Conservation (phyloP, 2,113 vertebrate species). For the Dipodomys stephensi region DNA sequence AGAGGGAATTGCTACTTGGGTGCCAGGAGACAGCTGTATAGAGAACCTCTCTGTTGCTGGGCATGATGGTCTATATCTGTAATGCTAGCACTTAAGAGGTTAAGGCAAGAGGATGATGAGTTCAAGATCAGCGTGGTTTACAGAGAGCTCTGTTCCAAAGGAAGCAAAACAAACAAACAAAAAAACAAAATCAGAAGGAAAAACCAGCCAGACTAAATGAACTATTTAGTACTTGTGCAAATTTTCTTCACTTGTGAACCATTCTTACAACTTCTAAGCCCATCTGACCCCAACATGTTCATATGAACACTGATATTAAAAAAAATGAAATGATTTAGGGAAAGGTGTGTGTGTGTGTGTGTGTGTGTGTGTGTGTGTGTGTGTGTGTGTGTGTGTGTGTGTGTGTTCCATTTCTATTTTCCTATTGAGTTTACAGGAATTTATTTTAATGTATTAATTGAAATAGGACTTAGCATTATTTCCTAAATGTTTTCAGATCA, state of each 20-base stretch:
- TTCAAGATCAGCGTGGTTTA: neutral
- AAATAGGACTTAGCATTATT: conserved; percentile 37
- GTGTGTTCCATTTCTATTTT: neutral
- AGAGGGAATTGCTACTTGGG: conserved; percentile 10
- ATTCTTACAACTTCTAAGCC: neutral
- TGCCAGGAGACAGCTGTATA: neutral
- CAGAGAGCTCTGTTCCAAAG: neutral
- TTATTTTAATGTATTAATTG: conserved; percentile 16
- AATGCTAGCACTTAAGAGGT: neutral
- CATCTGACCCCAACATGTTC: neutral
- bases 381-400: neutral
- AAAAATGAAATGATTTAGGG: neutral
- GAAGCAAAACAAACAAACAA: too few relatives aligned
- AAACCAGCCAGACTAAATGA: neutral
- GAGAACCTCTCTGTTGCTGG: neutral
- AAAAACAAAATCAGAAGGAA: neutral
- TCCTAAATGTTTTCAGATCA: conserved; percentile 11
- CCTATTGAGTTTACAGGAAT: neutral
- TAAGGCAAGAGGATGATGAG: neutral
- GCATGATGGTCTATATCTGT: neutral
- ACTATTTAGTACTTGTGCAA: neutral
- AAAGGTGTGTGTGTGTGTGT: neutral
- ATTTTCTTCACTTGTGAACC: conserved; percentile 19
- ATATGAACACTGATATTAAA: neutral
- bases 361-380: too few relatives aligned